These are phyloP conservation scores for Chloromyia formosa DNA, from an alignment of 2,888 invertebrate species.

Conservation along the genomic window DNA sequence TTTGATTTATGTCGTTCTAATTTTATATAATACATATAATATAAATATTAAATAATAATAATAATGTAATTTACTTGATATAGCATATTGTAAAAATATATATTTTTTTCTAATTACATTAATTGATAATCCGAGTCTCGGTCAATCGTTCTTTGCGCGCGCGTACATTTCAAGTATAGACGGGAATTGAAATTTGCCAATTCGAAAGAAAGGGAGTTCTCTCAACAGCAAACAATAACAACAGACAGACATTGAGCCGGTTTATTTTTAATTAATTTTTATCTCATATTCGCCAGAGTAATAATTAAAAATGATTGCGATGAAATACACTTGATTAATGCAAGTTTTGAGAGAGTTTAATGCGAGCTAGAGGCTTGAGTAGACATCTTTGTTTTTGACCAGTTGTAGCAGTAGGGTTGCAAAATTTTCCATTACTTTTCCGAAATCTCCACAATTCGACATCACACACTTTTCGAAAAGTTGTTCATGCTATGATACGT, in stretches of 20 bases:
- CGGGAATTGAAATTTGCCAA: constrained; percentile 33
- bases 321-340: constrained; percentile 14
- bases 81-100: constrained; percentile 34
- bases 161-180: constrained; percentile 13
- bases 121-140: constrained; percentile 24
- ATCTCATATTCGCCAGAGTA: constrained; percentile 26
- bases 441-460: no score
- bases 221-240: neutral
- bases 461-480: no score
- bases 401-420: no score
- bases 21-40: constrained; percentile 31
- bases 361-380: neutral
- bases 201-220: no score
- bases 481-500: no score
- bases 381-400: constrained; percentile 22
- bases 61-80: constrained; percentile 40
- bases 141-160: neutral
- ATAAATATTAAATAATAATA: constrained; percentile 40
- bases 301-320: constrained; percentile 6
- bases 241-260: neutral
- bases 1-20: constrained; percentile 39
- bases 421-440: no score
- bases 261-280: neutral
- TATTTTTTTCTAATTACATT: constrained; percentile 41
- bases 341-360: constrained; percentile 2